Conservation (phyloP, 1,140 invertebrate species). For the Ceratina australensis region DNA sequence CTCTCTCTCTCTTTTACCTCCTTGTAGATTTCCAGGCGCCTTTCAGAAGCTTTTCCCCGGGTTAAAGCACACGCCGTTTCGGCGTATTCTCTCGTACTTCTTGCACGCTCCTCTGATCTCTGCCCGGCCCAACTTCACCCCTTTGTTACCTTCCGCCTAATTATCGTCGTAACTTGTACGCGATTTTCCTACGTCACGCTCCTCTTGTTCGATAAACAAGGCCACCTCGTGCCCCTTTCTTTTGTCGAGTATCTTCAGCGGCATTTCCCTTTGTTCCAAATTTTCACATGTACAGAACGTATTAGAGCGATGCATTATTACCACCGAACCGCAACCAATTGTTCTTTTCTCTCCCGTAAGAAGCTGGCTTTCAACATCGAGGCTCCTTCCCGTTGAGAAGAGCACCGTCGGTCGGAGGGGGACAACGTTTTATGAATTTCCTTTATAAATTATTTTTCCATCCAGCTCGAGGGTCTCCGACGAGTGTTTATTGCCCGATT, state of each 20-base stretch:
- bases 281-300: background rate
- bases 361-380: background rate
- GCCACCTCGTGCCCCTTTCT: background rate
- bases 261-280: background rate
- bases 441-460: slow-evolving; percentile 15
- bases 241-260: background rate
- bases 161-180: slow-evolving; percentile 46
- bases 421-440: background rate
- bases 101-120: slow-evolving; percentile 34
- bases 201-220: slow-evolving; percentile 17
- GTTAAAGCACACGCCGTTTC: slow-evolving; percentile 43
- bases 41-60: slow-evolving; percentile 37
- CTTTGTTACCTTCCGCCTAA: slow-evolving; percentile 41
- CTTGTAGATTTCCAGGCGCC: slow-evolving; percentile 42
- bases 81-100: slow-evolving; percentile 28
- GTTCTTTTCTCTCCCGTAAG: no score
- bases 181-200: slow-evolving; percentile 29
- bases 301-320: slow-evolving; percentile 1
- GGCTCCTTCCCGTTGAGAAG: background rate
- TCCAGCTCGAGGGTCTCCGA: no score
- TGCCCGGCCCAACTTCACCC: background rate
- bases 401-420: background rate
- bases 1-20: background rate
- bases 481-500: no score
- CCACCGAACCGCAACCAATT: background rate